Evolutionary conservation across 1,140 invertebrate species (phyloP).

Genomic region (Aporrectodea caliginosa): DNA sequence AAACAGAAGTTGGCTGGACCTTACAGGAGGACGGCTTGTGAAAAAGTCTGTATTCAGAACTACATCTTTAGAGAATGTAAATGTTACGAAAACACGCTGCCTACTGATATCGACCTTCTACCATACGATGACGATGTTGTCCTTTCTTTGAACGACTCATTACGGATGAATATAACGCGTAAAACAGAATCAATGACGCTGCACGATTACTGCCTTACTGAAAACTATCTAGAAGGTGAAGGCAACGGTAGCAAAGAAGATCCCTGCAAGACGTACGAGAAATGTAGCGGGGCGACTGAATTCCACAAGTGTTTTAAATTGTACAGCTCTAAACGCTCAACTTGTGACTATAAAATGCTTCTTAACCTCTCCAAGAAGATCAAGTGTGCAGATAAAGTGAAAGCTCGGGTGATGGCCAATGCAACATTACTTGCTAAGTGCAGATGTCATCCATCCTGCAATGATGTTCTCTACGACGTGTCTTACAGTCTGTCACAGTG

Average conservation of each 20-base stretch:
- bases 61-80: background rate
- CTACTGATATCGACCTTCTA: background rate
- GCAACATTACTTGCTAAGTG: slow-evolving; percentile 13
- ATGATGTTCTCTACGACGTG: slow-evolving; percentile 31
- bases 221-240: background rate
- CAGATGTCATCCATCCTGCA: slow-evolving; percentile 29
- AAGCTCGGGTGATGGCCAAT: background rate
- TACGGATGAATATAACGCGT: background rate
- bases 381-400: background rate
- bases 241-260: background rate
- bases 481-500: slow-evolving; percentile 32
- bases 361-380: background rate
- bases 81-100: background rate
- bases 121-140: background rate
- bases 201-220: background rate
- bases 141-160: background rate
- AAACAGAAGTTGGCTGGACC: background rate
- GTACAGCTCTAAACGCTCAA: background rate
- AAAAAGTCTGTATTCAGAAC: background rate
- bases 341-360: background rate
- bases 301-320: background rate
- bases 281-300: background rate
- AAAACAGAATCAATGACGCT: too few relatives aligned
- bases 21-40: background rate
- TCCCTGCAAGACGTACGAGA: background rate